A percentile compares a stretch with the other conserved stretches of the same genome.
Evolutionary conservation across 2,797 vertebrate genomes (phyloP).

Genomic region (Peromyscus nudipes): DNA sequence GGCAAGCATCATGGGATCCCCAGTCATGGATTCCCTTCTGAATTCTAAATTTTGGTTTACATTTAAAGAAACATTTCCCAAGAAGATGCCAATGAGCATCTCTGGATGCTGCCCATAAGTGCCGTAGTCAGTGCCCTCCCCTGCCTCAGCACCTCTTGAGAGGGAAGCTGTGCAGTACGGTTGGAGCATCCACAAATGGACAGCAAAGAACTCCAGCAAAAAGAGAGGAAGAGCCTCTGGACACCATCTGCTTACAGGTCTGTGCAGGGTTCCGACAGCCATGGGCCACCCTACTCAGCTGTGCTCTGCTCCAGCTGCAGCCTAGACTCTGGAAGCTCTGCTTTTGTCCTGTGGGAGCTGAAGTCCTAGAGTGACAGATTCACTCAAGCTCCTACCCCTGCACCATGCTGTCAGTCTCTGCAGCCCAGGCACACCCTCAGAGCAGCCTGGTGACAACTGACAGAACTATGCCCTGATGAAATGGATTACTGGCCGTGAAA

Average conservation of each 20-base stretch:
- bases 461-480: not conserved
- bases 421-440: not conserved
- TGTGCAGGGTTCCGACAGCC: not conserved
- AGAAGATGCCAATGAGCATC: not conserved
- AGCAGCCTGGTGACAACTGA: not conserved
- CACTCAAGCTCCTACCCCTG: not conserved
- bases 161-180: not conserved
- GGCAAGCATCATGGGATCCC: not conserved
- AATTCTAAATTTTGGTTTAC: not conserved
- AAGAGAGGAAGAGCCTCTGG: fast-evolving
- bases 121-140: not conserved
- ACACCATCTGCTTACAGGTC: not conserved
- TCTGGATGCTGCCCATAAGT: no score
- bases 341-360: not conserved
- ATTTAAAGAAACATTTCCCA: not conserved
- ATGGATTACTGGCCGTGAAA: not conserved
- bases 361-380: fast-evolving
- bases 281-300: not conserved
- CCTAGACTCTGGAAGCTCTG: fast-evolving
- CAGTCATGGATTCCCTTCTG: not conserved
- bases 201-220: not conserved
- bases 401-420: not conserved
- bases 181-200: fast-evolving
- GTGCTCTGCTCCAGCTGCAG: no score
- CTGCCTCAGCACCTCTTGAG: not conserved